Percentiles rank a stretch among this genome's conserved stretches.
These are phyloP conservation scores for Cyprinus carpio DNA, from an alignment of 2,113 vertebrate genomes.

Conservation along the genomic window DNA sequence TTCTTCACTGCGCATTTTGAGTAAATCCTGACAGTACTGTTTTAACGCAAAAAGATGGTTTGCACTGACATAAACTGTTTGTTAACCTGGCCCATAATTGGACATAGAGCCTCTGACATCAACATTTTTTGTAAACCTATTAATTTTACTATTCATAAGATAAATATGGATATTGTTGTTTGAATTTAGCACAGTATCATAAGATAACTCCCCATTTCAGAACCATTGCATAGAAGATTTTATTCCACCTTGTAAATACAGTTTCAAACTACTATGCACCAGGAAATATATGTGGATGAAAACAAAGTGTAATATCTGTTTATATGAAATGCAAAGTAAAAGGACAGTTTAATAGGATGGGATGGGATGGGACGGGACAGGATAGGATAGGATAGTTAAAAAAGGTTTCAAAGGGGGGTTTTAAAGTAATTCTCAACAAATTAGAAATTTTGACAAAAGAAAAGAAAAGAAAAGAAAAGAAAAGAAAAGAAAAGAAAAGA, in stretches of 20 bases:
- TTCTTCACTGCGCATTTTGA: too few species aligned
- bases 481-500: not conserved
- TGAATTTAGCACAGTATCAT: too few species aligned
- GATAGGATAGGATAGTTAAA: not conserved
- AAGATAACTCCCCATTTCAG: too few species aligned
- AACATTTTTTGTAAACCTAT: not conserved
- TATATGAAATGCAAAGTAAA: not conserved
- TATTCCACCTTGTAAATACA: not conserved
- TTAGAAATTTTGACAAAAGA: not conserved
- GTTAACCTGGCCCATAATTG: too few species aligned
- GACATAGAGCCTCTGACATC: too few species aligned
- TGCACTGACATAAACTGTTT: too few species aligned
- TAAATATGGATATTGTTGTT: too few species aligned
- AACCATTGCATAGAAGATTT: not conserved
- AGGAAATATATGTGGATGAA: not conserved
- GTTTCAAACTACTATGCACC: not conserved
- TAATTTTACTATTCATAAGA: not conserved
- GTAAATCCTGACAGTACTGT: too few species aligned
- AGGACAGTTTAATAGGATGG: not conserved
- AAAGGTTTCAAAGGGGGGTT: not conserved
- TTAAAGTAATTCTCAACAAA: too few species aligned
- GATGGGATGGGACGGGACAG: too few species aligned
- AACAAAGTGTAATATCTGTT: not conserved
- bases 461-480: conserved; percentile 35
- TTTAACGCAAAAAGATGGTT: too few species aligned